phyloP scores from a whole-genome alignment of 2,797 vertebrate species.

The Balearica regulorum region DNA sequence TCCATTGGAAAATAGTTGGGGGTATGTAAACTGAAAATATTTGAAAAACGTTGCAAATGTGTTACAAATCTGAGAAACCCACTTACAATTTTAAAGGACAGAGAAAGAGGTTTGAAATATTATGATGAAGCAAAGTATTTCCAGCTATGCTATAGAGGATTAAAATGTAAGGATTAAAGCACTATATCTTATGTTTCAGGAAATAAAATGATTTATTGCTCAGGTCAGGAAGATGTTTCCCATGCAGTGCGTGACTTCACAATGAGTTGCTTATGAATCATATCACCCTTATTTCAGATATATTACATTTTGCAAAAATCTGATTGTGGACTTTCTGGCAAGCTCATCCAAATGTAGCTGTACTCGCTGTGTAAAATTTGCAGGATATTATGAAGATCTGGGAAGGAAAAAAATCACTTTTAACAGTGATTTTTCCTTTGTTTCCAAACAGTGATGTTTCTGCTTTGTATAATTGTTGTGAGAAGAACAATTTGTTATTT shows the following conservation, averaged over 20 bases:
- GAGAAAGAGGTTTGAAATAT: background rate
- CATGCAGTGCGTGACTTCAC: background rate
- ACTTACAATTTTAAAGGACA: background rate
- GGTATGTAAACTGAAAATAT: background rate
- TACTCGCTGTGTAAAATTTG: background rate
- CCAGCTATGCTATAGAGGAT: background rate
- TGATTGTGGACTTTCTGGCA: background rate
- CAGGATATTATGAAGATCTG: background rate
- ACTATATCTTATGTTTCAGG: background rate
- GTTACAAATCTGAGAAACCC: background rate
- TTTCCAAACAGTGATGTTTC: background rate
- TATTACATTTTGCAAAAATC: background rate
- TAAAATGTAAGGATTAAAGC: background rate
- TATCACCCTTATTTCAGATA: background rate
- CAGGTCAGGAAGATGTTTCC: background rate
- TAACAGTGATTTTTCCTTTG: background rate
- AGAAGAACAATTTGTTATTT: background rate
- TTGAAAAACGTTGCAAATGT: background rate
- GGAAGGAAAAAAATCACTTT: background rate
- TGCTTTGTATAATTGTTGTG: background rate
- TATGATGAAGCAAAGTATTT: background rate
- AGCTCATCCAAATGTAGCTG: background rate
- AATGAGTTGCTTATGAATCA: constrained; percentile 3
- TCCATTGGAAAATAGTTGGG: background rate
- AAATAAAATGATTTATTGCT: background rate